A percentile compares a stretch with the other conserved stretches of the same genome.
phyloP scores from a whole-genome alignment of 1,140 invertebrate species.

The Aphaenogaster floridana region DNA sequence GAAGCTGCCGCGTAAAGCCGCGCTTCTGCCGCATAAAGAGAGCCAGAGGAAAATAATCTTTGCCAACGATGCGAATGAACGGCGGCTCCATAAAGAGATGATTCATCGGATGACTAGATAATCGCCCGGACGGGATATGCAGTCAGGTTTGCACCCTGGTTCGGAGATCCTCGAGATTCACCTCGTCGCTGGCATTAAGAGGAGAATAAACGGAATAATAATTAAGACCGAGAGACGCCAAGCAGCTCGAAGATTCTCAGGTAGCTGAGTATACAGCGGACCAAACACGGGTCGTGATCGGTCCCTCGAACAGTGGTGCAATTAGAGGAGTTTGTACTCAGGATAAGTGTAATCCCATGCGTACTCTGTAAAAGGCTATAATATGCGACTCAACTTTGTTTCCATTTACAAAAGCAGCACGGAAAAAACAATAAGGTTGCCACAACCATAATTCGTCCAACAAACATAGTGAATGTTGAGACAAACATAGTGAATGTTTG shows the following conservation, averaged over 20 bases:
- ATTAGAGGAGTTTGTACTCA: neutral
- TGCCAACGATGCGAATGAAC: slow-evolving; percentile 41
- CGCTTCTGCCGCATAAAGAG: slow-evolving; percentile 15
- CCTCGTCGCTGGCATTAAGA: slow-evolving; percentile 20
- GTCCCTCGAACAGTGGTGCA: slow-evolving; percentile 12
- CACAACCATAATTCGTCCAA: no score
- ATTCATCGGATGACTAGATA: slow-evolving; percentile 51
- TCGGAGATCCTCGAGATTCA: slow-evolving; percentile 4
- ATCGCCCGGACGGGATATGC: slow-evolving; percentile 21
- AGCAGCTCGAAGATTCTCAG: slow-evolving; percentile 36
- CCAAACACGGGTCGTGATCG: slow-evolving; percentile 14
- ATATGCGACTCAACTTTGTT: neutral
- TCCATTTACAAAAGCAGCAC: neutral
- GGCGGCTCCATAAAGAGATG: slow-evolving; percentile 46
- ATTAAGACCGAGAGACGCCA: slow-evolving; percentile 45
- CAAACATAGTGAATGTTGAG: no score
- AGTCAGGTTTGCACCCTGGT: slow-evolving; percentile 9
- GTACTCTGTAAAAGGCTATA: neutral
- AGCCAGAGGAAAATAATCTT: slow-evolving; percentile 31
- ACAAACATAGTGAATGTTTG: no score
- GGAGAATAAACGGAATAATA: slow-evolving; percentile 60
- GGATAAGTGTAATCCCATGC: neutral
- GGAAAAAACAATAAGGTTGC: no score
- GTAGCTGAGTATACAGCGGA: slow-evolving; percentile 14
- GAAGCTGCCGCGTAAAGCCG: neutral